Evolutionary conservation across 2,888 invertebrate species (phyloP).

Genomic region (Cerastoderma edule): DNA sequence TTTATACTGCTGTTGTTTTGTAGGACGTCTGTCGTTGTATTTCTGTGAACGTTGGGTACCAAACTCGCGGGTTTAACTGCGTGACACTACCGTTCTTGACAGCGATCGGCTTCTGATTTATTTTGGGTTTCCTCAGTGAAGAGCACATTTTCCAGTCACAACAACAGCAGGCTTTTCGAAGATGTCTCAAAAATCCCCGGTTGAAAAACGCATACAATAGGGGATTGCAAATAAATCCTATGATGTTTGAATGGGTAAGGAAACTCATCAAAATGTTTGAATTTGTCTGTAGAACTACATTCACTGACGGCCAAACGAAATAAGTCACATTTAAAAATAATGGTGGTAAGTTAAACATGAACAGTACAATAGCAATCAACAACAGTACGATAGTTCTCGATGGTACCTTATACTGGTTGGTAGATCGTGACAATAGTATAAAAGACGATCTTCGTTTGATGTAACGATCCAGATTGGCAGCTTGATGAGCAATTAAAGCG

Average conservation of each 20-base stretch:
- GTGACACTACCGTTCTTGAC: neutral
- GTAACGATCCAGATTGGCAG: neutral
- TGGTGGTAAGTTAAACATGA: constrained; percentile 32
- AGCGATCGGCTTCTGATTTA: too few relatives aligned
- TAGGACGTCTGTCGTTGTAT: neutral
- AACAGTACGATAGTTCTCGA: constrained; percentile 24
- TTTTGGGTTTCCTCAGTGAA: neutral
- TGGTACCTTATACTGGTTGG: neutral
- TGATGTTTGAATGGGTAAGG: constrained; percentile 30
- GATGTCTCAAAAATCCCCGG: constrained; percentile 29
- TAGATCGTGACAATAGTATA: neutral
- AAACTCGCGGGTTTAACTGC: constrained; percentile 9
- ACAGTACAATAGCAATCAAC: constrained; percentile 23
- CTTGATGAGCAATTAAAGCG: neutral
- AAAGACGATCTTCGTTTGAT: neutral
- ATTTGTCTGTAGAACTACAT: neutral
- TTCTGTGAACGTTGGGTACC: neutral
- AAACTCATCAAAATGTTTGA: neutral
- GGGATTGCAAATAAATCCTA: constrained; percentile 43
- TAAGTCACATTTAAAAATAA: constrained; percentile 32
- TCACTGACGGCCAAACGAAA: neutral
- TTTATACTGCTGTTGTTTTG: constrained; percentile 1
- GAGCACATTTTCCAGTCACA: neutral
- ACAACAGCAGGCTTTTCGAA: constrained; percentile 21
- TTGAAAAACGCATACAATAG: constrained; percentile 45